phyloP scores from a whole-genome alignment of 2,113 vertebrate genomes.

The Numida meleagris region DNA sequence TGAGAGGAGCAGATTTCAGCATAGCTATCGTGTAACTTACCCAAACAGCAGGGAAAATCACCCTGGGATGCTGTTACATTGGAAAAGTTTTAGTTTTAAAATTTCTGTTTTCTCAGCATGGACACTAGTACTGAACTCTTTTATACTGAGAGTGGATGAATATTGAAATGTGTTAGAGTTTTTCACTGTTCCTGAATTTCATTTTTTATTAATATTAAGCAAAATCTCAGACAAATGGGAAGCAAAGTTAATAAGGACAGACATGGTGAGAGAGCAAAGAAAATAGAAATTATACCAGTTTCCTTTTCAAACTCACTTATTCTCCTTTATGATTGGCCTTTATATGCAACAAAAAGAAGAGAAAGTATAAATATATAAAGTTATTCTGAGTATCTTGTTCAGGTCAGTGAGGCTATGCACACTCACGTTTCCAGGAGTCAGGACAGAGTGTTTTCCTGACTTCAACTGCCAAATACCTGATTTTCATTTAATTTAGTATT shows the following conservation, averaged over 20 bases:
- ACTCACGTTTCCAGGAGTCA: background rate
- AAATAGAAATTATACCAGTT: background rate
- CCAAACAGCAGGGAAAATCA: background rate
- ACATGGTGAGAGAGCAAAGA: background rate
- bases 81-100: background rate
- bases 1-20: background rate
- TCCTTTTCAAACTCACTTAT: background rate
- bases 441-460: background rate
- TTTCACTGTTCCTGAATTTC: background rate
- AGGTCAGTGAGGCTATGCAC: background rate
- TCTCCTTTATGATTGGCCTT: background rate
- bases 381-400: background rate
- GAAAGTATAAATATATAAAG: background rate
- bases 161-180: background rate
- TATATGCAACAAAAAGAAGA: background rate
- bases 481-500: background rate
- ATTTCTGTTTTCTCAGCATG: background rate
- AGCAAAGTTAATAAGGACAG: background rate
- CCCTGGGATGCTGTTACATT: background rate
- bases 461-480: background rate
- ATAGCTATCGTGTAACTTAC: background rate
- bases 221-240: background rate
- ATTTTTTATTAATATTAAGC: background rate
- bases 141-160: background rate
- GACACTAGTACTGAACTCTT: background rate